phyloP scores from a whole-genome alignment of 2,113 vertebrate genomes.

The Cettia cetti region DNA sequence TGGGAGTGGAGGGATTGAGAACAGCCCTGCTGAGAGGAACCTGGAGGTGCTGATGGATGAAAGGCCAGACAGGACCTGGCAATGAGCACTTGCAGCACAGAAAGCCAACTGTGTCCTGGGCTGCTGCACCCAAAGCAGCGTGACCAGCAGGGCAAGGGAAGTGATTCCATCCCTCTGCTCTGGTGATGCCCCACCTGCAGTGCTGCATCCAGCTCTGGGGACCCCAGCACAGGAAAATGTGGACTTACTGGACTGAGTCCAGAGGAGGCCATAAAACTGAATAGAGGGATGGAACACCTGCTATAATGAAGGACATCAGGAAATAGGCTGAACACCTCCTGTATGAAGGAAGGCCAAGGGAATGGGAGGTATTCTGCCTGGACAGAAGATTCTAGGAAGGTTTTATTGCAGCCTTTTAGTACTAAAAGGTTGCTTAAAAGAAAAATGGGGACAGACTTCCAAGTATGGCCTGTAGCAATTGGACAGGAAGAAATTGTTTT shows the following conservation, averaged over 20 bases:
- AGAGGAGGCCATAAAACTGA: background rate
- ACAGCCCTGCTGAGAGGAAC: background rate
- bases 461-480: background rate
- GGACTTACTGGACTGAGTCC: background rate
- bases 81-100: background rate
- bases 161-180: background rate
- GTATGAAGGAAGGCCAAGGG: background rate
- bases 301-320: background rate
- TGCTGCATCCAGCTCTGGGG: background rate
- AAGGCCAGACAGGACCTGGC: accelerated
- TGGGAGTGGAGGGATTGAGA: background rate
- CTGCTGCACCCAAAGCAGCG: accelerated
- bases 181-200: background rate
- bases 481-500: background rate
- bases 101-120: accelerated
- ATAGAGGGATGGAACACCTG: background rate
- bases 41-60: background rate
- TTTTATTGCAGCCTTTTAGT: background rate
- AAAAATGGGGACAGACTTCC: background rate
- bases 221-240: background rate
- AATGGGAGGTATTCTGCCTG: background rate
- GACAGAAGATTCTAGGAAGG: background rate
- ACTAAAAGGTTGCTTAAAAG: background rate
- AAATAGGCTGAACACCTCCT: background rate
- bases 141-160: accelerated